These are phyloP conservation scores for Hippopotamus amphibius DNA, from an alignment of 2,113 vertebrate genomes.

Conservation along the genomic window DNA sequence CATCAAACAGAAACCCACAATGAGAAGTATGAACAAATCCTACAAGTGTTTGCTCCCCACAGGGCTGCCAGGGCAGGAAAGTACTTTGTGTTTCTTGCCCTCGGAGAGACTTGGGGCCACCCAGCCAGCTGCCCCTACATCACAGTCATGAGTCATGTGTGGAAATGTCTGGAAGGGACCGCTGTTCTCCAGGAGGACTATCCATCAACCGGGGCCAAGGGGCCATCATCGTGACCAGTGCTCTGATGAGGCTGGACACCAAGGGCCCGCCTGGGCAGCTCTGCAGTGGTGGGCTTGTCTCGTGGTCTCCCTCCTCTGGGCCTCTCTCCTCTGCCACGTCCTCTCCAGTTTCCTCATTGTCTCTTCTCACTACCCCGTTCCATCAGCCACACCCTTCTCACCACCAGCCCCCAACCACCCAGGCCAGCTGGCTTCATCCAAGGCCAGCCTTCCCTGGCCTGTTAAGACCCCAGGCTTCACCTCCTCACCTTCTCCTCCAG, in stretches of 20 bases:
- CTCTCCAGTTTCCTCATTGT: not conserved
- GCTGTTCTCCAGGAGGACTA: not conserved
- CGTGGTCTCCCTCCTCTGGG: not conserved
- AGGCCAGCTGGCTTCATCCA: not conserved
- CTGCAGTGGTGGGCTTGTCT: not conserved
- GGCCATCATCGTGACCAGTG: not conserved
- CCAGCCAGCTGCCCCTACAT: rapidly evolving
- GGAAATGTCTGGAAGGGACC: not conserved
- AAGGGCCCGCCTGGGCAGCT: not conserved
- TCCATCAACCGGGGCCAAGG: too few species aligned
- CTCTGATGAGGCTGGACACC: not conserved
- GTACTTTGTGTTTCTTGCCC: not conserved
- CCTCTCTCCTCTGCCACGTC: not conserved
- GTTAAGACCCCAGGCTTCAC: not conserved
- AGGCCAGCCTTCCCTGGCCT: not conserved
- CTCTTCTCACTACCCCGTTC: not conserved
- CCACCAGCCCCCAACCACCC: not conserved
- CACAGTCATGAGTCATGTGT: rapidly evolving
- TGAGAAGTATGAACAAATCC: constrained; percentile 56
- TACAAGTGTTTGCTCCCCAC: constrained; percentile 68
- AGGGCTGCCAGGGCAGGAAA: not conserved
- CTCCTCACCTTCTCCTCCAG: not conserved
- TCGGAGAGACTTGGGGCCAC: not conserved
- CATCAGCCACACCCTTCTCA: not conserved
- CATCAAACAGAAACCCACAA: constrained; percentile 71